Evolutionary conservation across 2,113 vertebrate species (phyloP).

Genomic region (Rhombomys opimus): DNA sequence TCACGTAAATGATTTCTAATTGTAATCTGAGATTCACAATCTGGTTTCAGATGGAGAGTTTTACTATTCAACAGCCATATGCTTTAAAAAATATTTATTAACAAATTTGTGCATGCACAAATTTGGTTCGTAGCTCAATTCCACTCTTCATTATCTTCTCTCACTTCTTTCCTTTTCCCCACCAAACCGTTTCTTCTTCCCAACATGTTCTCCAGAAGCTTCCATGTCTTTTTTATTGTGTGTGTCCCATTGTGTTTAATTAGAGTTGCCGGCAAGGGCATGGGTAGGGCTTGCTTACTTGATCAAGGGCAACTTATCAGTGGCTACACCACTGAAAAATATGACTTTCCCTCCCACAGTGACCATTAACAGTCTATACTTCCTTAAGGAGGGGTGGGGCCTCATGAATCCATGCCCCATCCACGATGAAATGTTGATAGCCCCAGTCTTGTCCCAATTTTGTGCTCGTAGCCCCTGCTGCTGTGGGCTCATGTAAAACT

Average conservation of each 20-base stretch:
- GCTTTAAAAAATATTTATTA: not conserved
- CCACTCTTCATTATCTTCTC: not conserved
- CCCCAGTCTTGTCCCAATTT: not conserved
- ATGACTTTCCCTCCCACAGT: too few relatives aligned
- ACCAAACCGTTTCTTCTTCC: not conserved
- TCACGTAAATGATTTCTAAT: constrained; percentile 39
- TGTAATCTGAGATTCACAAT: constrained; percentile 42
- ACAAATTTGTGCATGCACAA: not conserved
- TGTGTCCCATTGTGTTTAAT: not conserved
- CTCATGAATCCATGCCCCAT: not conserved
- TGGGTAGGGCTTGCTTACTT: not conserved
- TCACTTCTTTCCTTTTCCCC: not conserved
- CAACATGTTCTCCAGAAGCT: not conserved
- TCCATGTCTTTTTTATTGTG: not conserved
- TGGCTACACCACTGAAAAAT: not conserved
- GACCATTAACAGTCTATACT: not conserved
- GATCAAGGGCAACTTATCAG: too few relatives aligned
- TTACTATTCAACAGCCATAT: constrained; percentile 31
- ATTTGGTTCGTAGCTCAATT: too few relatives aligned
- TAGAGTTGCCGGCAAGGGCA: not conserved
- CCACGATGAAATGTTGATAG: not conserved
- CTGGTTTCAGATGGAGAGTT: constrained; percentile 23
- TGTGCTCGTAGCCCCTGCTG: not conserved
- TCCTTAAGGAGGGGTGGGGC: not conserved
- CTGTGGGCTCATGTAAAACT: not conserved